phyloP scores from a whole-genome alignment of 2,797 vertebrate species.

The Dendrocincla tyrannina region DNA sequence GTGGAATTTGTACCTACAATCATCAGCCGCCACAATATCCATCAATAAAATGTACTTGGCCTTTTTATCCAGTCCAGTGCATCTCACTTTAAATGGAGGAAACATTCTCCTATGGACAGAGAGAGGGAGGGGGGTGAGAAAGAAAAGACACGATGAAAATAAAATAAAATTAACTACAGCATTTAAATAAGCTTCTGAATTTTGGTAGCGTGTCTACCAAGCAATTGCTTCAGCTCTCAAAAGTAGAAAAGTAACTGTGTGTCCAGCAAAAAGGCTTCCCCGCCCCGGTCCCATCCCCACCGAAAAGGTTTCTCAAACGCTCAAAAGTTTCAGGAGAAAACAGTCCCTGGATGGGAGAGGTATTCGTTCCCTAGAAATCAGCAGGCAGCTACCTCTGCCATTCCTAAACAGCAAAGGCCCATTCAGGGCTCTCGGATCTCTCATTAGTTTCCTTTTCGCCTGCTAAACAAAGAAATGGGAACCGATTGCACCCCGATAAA shows the following conservation, averaged over 20 bases:
- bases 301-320: background rate
- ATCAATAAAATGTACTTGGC: constrained; percentile 98
- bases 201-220: background rate
- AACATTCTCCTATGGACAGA: constrained; percentile 89
- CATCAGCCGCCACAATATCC: constrained; percentile 97
- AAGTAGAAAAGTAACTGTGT: background rate
- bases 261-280: background rate
- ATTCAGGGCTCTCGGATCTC: background rate
- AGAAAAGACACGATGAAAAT: background rate
- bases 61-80: constrained; percentile 97
- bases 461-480: constrained; percentile 17
- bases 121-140: background rate
- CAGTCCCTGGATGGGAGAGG: background rate
- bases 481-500: background rate
- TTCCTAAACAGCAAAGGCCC: constrained; percentile 24
- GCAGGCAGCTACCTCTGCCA: background rate
- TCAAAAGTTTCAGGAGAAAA: constrained; percentile 28
- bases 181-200: background rate
- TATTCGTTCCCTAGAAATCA: background rate
- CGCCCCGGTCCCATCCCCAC: background rate
- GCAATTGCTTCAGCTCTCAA: background rate
- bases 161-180: background rate
- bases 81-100: constrained; percentile 97
- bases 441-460: background rate
- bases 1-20: constrained; percentile 99